These are phyloP conservation scores for Pristionchus arcanus DNA, from an alignment of 2,888 invertebrate genomes.

Conservation along the genomic window DNA sequence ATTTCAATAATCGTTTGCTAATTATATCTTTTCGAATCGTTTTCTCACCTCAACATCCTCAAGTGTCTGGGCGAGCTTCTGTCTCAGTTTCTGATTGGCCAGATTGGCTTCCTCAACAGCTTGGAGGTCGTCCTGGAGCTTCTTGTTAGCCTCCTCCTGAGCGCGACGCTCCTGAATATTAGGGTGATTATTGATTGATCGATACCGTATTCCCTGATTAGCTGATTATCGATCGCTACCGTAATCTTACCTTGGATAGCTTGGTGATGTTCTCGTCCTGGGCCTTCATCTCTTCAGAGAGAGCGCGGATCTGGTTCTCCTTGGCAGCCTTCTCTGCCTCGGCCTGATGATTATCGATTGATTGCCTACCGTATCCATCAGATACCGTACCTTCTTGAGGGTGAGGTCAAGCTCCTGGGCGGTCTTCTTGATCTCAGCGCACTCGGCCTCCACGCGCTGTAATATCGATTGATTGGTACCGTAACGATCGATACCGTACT, in stretches of 20 bases:
- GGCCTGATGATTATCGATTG: conserved; percentile 64
- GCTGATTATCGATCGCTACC: conserved; percentile 71
- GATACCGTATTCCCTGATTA: background rate
- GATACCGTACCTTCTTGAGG: conserved; percentile 60
- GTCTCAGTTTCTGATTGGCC: conserved; percentile 77
- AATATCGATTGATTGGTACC: conserved; percentile 54
- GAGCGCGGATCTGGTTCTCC: conserved; percentile 76
- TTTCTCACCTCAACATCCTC: conserved; percentile 68
- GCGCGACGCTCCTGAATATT: conserved; percentile 49
- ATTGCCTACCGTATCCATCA: conserved; percentile 56
- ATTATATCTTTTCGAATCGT: no score
- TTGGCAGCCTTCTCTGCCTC: conserved; percentile 78
- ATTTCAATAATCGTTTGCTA: no score
- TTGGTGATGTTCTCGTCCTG: conserved; percentile 87
- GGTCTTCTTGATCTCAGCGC: conserved; percentile 72
- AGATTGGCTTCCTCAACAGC: conserved; percentile 90
- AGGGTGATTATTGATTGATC: background rate
- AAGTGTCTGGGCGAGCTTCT: conserved; percentile 78
- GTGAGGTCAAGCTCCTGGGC: conserved; percentile 74
- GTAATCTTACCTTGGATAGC: conserved; percentile 66
- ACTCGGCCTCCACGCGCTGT: conserved; percentile 69
- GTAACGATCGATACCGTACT: background rate
- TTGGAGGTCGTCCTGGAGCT: conserved; percentile 80
- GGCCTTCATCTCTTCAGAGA: conserved; percentile 94
- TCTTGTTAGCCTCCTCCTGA: conserved; percentile 60